Evolutionary conservation across 2,113 vertebrate species (phyloP), one percentile per base, ranked within the genome.

Genomic region (Perognathus longimembris): DNA sequence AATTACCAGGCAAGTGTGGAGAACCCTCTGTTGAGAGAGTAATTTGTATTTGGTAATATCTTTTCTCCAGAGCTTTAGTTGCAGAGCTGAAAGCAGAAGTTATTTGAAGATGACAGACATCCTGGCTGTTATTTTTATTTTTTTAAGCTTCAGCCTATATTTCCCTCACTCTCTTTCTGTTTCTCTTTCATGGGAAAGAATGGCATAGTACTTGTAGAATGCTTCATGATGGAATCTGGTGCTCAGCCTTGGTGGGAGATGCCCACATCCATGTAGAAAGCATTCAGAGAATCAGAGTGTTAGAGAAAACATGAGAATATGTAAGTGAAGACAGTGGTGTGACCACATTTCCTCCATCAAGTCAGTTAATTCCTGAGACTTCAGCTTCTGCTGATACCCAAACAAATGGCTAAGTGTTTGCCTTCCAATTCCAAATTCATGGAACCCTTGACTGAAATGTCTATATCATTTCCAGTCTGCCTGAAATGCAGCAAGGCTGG

Each of bases 301-400:
- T 71, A 42, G 40, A 38, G 74, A 61, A 93, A 74, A 61, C 3
- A 26, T 22, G 40, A 38, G 74, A 61, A 93, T 73, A 61, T 2
- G 22, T 22, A 67, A 26, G 11, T 28, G 38, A 6, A 92, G 32
- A 18, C 4, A 45, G 26, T 73, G 38, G n/a, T 85, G 34, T 34
- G 34, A 64, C 22, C 24, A n/a, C 32, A 20, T 79, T 69, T n/a
- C 59, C 57, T 86, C 61, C 36, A 86, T 34, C 8, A 54, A 75
- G 18, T 89, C 67, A 24, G 34, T n/a, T 92, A 75, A 34, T 36
- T 88, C 85, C 50, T 57, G 26, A 86, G 42, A 80, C n/a, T 7
- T 95, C 70, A 82, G 69, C 84, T 94, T 95, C 38, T 74, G 38
- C 34, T 88, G 75, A 34, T 88, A 67, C 36, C 70, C 79, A 85